Base-by-base conservation (phyloP, 2,888 invertebrate species). In the Polymixis flavicincta region DNA sequence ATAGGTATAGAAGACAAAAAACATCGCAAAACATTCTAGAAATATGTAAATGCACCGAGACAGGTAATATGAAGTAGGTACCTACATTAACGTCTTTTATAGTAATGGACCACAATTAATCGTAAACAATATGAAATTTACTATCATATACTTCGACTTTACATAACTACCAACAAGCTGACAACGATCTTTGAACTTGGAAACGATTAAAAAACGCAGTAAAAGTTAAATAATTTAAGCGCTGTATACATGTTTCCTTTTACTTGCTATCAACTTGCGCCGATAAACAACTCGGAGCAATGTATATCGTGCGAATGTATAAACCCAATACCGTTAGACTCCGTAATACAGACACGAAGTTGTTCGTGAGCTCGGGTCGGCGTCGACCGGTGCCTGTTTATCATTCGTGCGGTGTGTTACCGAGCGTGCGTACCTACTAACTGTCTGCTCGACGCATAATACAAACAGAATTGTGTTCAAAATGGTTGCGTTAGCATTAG, bases 401-500 rank as follows among this genome's bases (percentile, higher is more conserved):
- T 79, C 78, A 86, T 83, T 86, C 78, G 70, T 59, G 37, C 68
- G 48, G 72, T 32, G 76, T 59, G 42, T 60, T 57, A 69, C 64
- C 54, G 2, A 75, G 70, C 50, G 80, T 61, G 63, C 76, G 80
- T 71, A 69, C n/a, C n/a, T n/a, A n/a, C 67, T 59, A 48, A 69
- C 32, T 59, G 52, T 68, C 57, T 63, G 60, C 71, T 77, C 63
- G 25, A 63, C 65, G 50, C 70, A 72, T 80, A 63, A 75, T 67
- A 67, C 55, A 67, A 72, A 72, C 71, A 37, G 74, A 73, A 61
- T 57, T 69, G 67, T 74, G 65, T 70, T 78, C 72, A 91, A 88
- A 87, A 93, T 93, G 93, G 90, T 87, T 69, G 80, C 83, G 28
- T 76, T 94, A 78, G 79, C 91, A n/a, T 68, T 93, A 54, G 77